Evolutionary conservation across 2,797 vertebrate species (phyloP).

Genomic region (Danio jaintianensis): DNA sequence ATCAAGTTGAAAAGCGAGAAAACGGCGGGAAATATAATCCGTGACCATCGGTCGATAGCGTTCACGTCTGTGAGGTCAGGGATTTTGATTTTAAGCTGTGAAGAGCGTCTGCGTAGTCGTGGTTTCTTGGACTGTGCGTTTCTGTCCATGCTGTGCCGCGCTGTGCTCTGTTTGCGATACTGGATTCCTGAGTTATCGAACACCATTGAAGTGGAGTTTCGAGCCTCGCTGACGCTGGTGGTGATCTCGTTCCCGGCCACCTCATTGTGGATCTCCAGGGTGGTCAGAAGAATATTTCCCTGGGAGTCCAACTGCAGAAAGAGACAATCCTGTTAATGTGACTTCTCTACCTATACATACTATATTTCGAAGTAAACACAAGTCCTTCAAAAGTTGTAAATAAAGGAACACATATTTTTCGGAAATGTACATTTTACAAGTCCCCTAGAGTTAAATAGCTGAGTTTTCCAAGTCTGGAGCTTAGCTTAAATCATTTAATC

Average conservation of each 20-base stretch:
- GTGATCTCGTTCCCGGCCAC: conserved; percentile 90
- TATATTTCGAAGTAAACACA: no score
- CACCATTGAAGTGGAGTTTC: conserved; percentile 90
- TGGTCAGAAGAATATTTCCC: conserved; percentile 95
- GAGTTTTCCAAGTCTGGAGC: no score
- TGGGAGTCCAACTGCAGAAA: conserved; percentile 90
- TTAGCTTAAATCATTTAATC: no score
- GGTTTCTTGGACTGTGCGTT: conserved; percentile 83
- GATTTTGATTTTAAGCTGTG: conserved; percentile 98
- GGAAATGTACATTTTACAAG: no score
- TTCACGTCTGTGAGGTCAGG: conserved; percentile 98
- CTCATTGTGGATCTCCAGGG: conserved; percentile 97
- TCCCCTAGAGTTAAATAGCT: no score
- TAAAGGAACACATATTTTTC: no score
- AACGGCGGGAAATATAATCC: conserved; percentile 93
- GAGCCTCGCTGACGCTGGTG: conserved; percentile 84
- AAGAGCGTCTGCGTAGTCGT: conserved; percentile 91
- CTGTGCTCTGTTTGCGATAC: conserved; percentile 89
- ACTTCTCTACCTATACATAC: not conserved
- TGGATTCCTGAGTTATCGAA: conserved; percentile 94
- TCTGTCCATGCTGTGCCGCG: conserved; percentile 83
- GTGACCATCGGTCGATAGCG: conserved; percentile 96
- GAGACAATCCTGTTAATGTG: conserved; percentile 21
- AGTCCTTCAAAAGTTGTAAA: no score
- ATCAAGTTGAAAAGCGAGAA: conserved; percentile 98